These are phyloP conservation scores for Melanophora roralis DNA, from an alignment of 2,888 invertebrate species.

Conservation along the genomic window DNA sequence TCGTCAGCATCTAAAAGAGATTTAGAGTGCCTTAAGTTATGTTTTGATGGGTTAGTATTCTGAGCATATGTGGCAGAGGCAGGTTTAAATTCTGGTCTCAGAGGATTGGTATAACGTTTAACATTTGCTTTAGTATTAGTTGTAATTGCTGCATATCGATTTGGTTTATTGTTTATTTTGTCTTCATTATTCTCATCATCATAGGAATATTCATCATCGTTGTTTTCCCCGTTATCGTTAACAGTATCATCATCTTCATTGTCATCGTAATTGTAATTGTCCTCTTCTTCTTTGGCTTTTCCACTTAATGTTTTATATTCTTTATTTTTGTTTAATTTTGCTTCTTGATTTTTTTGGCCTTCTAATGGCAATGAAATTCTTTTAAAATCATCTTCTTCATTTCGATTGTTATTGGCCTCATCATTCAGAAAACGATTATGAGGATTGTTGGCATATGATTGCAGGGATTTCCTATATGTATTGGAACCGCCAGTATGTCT, in stretches of 20 bases:
- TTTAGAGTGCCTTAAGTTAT: conserved; percentile 18
- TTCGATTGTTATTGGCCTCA: conserved; percentile 19
- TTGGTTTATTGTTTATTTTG: conserved; percentile 50
- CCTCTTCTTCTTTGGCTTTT: neutral
- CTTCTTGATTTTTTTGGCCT: conserved; percentile 12
- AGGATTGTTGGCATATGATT: conserved; percentile 4
- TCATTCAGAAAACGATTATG: conserved; percentile 46
- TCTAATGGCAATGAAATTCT: conserved; percentile 55
- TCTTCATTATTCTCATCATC: conserved; percentile 63
- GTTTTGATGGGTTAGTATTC: neutral
- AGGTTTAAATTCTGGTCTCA: conserved; percentile 4
- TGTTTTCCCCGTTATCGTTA: neutral
- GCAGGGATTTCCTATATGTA: conserved; percentile 17
- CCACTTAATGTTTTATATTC: neutral
- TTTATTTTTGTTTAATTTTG: conserved; percentile 1
- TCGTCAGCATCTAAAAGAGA: conserved; percentile 61
- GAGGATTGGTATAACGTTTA: conserved; percentile 54
- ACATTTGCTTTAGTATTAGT: conserved; percentile 39
- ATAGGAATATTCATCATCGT: conserved; percentile 42
- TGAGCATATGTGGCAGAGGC: neutral
- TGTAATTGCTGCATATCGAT: conserved; percentile 8
- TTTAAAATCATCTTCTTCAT: conserved; percentile 43
- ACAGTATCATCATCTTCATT: neutral
- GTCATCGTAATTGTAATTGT: neutral
- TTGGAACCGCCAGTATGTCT: neutral